Conservation (phyloP, 2,797 vertebrate species). For the Silurus lanzhouensis region DNA sequence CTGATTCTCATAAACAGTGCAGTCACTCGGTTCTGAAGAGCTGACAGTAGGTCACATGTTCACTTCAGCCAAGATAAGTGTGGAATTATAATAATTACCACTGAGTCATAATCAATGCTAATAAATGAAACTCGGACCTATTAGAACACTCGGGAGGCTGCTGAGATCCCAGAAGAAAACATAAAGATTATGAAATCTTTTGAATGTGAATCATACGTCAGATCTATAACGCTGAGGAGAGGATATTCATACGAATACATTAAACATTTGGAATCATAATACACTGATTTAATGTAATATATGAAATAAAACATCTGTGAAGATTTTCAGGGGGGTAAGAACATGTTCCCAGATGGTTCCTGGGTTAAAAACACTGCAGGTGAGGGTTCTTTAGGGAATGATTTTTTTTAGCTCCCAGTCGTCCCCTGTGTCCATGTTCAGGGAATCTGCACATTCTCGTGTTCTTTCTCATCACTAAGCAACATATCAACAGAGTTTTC, state of each 20-base stretch:
- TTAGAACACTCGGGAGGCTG: background rate
- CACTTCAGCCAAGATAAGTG: constrained; percentile 8
- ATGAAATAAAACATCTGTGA: too few species aligned
- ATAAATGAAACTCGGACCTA: background rate
- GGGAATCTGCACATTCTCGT: background rate
- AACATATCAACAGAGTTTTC: constrained; percentile 32
- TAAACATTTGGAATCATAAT: background rate
- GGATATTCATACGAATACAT: background rate
- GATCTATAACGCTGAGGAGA: background rate
- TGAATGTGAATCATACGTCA: background rate
- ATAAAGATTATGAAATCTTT: background rate
- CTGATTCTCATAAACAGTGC: constrained; percentile 35
- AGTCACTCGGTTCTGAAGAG: constrained; percentile 2
- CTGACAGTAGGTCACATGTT: constrained; percentile 29
- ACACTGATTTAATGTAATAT: background rate
- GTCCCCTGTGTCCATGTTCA: constrained; percentile 12
- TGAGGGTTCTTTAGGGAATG: constrained; percentile 17
- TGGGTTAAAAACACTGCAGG: constrained; percentile 19
- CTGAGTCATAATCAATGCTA: background rate
- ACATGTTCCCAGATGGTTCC: background rate
- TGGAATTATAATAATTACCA: background rate
- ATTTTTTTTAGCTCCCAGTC: constrained; percentile 18
- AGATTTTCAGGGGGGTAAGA: background rate
- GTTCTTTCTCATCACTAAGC: constrained; percentile 29
- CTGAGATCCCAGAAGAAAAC: background rate